A percentile compares a stretch with the other conserved stretches of the same genome.
Evolutionary conservation across 2,797 vertebrate genomes (phyloP).

Genomic region (Dendrocincla tyrannina): DNA sequence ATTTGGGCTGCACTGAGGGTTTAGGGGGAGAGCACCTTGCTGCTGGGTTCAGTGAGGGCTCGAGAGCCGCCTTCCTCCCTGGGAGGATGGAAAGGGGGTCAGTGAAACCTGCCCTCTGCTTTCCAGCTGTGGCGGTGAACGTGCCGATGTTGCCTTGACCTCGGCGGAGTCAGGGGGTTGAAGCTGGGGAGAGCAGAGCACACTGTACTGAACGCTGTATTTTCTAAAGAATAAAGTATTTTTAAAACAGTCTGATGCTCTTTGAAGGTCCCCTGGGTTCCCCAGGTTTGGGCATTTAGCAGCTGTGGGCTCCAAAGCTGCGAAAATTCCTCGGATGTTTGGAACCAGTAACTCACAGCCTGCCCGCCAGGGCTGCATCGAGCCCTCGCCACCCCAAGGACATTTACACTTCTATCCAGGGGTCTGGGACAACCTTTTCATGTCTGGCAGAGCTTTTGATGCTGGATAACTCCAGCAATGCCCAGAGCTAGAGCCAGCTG

Average conservation of each 20-base stretch:
- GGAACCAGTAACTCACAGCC: neutral
- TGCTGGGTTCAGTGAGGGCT: conserved; percentile 18
- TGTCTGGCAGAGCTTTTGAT: neutral
- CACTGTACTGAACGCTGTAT: conserved; percentile 79
- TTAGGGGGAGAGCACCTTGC: neutral
- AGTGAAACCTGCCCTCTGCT: neutral
- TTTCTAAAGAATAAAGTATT: conserved; percentile 86
- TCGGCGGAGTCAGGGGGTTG: neutral
- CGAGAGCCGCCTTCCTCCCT: neutral
- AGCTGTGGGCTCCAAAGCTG: neutral
- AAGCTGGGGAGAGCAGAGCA: conserved; percentile 41
- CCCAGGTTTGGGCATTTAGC: neutral
- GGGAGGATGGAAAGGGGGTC: neutral
- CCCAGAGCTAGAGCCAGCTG: accelerated
- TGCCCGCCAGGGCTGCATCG: neutral
- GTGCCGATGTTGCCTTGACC: neutral
- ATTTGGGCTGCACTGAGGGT: neutral
- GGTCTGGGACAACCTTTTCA: neutral
- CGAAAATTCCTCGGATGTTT: accelerated
- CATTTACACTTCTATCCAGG: accelerated
- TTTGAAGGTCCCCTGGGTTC: neutral
- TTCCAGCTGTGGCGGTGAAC: neutral
- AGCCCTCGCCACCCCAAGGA: neutral
- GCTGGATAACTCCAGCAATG: neutral
- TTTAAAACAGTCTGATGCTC: conserved; percentile 74